Percentiles rank a stretch among this genome's conserved stretches.
phyloP scores from a whole-genome alignment of 1,140 invertebrate species.

The Drosophila kanapiae region DNA sequence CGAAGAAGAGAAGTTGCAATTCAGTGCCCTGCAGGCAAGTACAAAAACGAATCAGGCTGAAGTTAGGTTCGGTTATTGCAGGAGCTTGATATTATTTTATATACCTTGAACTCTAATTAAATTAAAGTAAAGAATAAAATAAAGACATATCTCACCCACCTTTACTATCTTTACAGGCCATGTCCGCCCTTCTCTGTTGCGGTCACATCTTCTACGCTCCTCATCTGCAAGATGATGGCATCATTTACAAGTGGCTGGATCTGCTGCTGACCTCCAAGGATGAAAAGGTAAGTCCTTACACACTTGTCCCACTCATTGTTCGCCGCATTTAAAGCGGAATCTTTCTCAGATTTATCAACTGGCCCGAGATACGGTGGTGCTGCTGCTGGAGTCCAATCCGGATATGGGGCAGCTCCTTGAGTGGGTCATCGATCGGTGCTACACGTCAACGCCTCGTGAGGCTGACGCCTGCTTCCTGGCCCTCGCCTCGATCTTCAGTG shows the following conservation, averaged over 20 bases:
- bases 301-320: constrained; percentile 1
- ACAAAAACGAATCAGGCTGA: constrained; percentile 7
- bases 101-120: not conserved
- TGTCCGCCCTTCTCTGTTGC: constrained; percentile 97
- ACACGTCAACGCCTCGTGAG: constrained; percentile 94
- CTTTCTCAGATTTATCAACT: constrained; percentile 92
- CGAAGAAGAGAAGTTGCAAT: constrained; percentile 89
- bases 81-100: not conserved
- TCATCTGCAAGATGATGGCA: constrained; percentile 94
- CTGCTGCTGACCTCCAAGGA: constrained; percentile 94
- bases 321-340: constrained; percentile 1
- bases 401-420: constrained; percentile 97
- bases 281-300: constrained; percentile 89
- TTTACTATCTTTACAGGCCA: constrained; percentile 89
- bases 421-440: constrained; percentile 99
- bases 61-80: not conserved
- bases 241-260: constrained; percentile 97
- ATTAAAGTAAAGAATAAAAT: no score
- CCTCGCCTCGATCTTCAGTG: constrained; percentile 97
- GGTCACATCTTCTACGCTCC: constrained; percentile 96
- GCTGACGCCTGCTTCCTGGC: constrained; percentile 98
- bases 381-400: constrained; percentile 98
- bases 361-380: constrained; percentile 96
- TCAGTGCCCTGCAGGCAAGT: constrained; percentile 91
- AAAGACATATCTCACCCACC: not conserved